Percentiles rank a stretch among this genome's conserved stretches.
phyloP scores from a whole-genome alignment of 2,797 vertebrate genomes.

The Odontamblyopus lacepedii region DNA sequence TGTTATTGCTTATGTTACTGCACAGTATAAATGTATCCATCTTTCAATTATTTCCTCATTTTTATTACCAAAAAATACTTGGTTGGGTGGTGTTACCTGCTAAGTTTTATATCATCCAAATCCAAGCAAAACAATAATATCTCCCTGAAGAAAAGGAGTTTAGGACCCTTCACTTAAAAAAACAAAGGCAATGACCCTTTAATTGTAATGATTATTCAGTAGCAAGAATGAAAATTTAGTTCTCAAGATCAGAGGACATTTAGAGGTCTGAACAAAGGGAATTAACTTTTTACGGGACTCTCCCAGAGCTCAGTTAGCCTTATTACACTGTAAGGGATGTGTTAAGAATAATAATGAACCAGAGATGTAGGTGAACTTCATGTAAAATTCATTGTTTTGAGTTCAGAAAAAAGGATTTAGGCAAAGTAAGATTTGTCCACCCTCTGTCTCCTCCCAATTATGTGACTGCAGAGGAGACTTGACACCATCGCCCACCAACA shows the following conservation, averaged over 20 bases:
- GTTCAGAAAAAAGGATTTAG: slow-evolving; percentile 42
- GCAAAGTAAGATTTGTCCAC: slow-evolving; percentile 39
- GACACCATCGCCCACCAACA: slow-evolving; percentile 20
- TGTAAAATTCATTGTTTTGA: slow-evolving; percentile 61
- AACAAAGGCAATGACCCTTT: neutral
- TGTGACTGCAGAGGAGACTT: slow-evolving; percentile 29
- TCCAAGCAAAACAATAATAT: too few species aligned
- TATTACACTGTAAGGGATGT: slow-evolving; percentile 43
- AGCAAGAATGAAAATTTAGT: neutral
- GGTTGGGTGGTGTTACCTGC: too few species aligned
- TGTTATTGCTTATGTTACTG: too few species aligned
- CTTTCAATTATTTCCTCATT: neutral
- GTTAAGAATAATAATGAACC: slow-evolving; percentile 62
- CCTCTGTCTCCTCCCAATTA: slow-evolving; percentile 20
- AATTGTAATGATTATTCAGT: neutral
- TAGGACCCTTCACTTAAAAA: neutral
- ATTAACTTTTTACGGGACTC: slow-evolving; percentile 44
- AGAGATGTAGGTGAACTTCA: slow-evolving; percentile 43
- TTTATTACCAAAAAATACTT: too few species aligned
- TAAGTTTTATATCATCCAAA: too few species aligned
- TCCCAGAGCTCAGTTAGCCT: slow-evolving; percentile 37
- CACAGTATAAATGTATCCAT: neutral
- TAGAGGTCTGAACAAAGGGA: slow-evolving; percentile 43
- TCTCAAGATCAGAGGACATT: slow-evolving; percentile 34
- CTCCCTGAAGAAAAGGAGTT: neutral